Conservation (phyloP, 2,888 invertebrate genomes). For the Prenolepis imparis region DNA sequence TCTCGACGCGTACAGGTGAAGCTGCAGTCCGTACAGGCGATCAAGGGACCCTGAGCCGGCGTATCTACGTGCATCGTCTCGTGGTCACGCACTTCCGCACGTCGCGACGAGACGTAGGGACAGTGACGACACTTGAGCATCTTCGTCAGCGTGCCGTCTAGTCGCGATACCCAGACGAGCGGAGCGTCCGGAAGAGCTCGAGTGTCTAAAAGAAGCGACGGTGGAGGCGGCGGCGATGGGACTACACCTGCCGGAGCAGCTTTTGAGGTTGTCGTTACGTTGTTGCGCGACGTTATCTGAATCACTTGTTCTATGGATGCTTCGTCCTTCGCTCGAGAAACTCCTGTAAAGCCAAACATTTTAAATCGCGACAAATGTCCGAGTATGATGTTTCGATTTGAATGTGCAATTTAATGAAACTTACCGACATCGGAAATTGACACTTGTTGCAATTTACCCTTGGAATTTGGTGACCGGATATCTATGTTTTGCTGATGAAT, state of each 20-base stretch:
- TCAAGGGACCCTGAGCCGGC: constrained; percentile 87
- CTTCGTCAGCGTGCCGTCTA: constrained; percentile 91
- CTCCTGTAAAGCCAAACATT: constrained; percentile 52
- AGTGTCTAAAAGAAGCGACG: constrained; percentile 85
- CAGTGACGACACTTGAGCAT: constrained; percentile 95
- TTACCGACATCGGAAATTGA: constrained; percentile 73
- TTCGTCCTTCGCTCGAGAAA: constrained; percentile 69
- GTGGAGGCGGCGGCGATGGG: constrained; percentile 62
- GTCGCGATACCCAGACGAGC: constrained; percentile 91
- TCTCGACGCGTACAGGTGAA: constrained; percentile 92
- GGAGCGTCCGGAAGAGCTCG: constrained; percentile 89
- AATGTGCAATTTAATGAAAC: constrained; percentile 25
- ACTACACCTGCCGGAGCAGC: constrained; percentile 68
- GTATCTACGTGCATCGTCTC: constrained; percentile 91
- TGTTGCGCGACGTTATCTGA: constrained; percentile 67
- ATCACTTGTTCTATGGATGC: constrained; percentile 71
- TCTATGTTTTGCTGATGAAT: constrained; percentile 80
- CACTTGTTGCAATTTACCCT: constrained; percentile 63
- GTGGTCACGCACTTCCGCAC: constrained; percentile 93
- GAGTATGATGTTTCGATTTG: neutral
- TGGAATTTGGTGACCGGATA: constrained; percentile 58
- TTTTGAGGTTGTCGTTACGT: constrained; percentile 73
- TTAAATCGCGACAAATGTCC: neutral
- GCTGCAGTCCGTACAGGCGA: constrained; percentile 92
- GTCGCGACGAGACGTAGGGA: constrained; percentile 93